These are phyloP conservation scores for Aphelenchoides fujianensis DNA, from an alignment of 1,140 invertebrate genomes.

Conservation along the genomic window DNA sequence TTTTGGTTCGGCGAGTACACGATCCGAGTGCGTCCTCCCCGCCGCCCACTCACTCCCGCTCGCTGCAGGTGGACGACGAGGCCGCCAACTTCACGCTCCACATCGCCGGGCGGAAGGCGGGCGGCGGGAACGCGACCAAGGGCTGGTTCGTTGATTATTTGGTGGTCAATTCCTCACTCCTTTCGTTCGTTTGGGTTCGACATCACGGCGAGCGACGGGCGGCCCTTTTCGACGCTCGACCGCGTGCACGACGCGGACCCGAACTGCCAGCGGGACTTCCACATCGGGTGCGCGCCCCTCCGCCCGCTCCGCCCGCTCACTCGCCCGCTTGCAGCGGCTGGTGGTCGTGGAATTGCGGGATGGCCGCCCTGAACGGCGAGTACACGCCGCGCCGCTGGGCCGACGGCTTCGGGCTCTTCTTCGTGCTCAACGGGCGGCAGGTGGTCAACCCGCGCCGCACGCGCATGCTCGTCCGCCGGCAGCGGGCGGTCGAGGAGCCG, in stretches of 20 bases:
- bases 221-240: slow-evolving; percentile 27
- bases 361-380: slow-evolving; percentile 33
- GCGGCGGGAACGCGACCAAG: slow-evolving; percentile 23
- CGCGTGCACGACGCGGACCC: slow-evolving; percentile 26
- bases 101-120: too few species aligned
- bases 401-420: slow-evolving; percentile 27
- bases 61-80: too few species aligned
- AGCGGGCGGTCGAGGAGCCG: too few species aligned
- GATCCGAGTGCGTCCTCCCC: too few species aligned
- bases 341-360: slow-evolving; percentile 30
- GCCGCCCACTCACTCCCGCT: too few species aligned
- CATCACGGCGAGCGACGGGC: slow-evolving; percentile 23
- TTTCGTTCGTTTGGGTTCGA: slow-evolving; percentile 32
- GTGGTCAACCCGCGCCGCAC: slow-evolving; percentile 18
- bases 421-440: slow-evolving; percentile 8
- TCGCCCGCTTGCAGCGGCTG: slow-evolving; percentile 29
- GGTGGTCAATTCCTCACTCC: too few species aligned
- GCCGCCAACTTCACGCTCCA: too few species aligned
- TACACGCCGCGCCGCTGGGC: slow-evolving; percentile 18
- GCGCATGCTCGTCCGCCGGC: too few species aligned
- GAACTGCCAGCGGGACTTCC: slow-evolving; percentile 28
- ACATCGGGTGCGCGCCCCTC: slow-evolving; percentile 12
- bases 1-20: slow-evolving; percentile 32
- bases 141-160: too few species aligned
- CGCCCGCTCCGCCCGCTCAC: background rate